These are phyloP conservation scores for Eurosta solidaginis DNA, from an alignment of 1,140 invertebrate species.

Conservation along the genomic window DNA sequence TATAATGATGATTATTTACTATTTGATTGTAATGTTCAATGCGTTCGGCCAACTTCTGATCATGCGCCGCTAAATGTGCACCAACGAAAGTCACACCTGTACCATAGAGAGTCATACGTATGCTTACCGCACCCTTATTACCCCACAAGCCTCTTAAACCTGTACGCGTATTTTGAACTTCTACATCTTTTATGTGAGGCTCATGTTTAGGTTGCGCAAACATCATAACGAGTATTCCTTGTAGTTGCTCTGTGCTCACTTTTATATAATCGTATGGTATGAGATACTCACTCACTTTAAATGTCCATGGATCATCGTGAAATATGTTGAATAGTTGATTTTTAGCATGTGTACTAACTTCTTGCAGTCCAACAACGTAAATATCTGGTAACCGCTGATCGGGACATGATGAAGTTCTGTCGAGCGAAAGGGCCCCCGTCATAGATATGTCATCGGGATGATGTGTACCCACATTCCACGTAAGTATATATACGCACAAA, in stretches of 20 bases:
- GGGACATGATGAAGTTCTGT: slow-evolving; percentile 62
- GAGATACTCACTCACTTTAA: slow-evolving; percentile 29
- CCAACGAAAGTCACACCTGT: slow-evolving; percentile 87
- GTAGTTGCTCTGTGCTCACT: slow-evolving; percentile 74
- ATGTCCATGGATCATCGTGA: slow-evolving; percentile 79
- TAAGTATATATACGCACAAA: slow-evolving; percentile 72
- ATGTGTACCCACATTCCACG: slow-evolving; percentile 84
- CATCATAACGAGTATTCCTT: slow-evolving; percentile 78
- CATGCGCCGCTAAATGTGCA: slow-evolving; percentile 86
- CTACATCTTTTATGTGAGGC: slow-evolving; percentile 77
- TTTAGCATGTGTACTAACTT: slow-evolving; percentile 84
- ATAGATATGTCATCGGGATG: slow-evolving; percentile 70
- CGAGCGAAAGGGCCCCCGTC: slow-evolving; percentile 70
- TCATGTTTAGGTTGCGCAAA: slow-evolving; percentile 81
- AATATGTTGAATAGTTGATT: slow-evolving; percentile 80
- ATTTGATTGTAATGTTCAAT: slow-evolving; percentile 89
- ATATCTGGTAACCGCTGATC: slow-evolving; percentile 74
- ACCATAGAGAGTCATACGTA: slow-evolving; percentile 84
- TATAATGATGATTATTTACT: slow-evolving; percentile 72
- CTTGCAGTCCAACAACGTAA: slow-evolving; percentile 84
- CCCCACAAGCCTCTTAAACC: slow-evolving; percentile 88
- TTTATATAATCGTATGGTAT: slow-evolving; percentile 56
- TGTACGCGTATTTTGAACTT: slow-evolving; percentile 84
- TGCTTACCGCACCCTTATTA: slow-evolving; percentile 85
- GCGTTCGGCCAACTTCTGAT: slow-evolving; percentile 76